phyloP scores from a whole-genome alignment of 2,113 vertebrate genomes.

The Mus spicilegus region DNA sequence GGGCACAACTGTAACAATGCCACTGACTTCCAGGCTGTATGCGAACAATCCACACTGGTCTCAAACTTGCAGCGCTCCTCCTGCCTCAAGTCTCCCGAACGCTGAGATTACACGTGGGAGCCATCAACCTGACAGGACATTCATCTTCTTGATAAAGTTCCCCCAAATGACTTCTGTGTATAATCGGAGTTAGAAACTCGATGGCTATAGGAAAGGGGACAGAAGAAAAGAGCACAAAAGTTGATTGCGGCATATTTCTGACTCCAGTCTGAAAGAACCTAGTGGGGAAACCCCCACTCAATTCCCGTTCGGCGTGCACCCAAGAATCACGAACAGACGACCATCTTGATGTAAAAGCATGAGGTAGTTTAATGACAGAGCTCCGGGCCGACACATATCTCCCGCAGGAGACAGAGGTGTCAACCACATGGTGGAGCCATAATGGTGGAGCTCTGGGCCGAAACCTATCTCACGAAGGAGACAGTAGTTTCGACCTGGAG shows the following conservation, averaged over 20 bases:
- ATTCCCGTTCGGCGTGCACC: too few relatives aligned
- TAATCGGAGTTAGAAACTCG: background rate
- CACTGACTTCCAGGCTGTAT: background rate
- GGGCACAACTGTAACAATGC: background rate
- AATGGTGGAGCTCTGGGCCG: too few relatives aligned
- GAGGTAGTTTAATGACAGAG: too few relatives aligned
- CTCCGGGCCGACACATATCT: too few relatives aligned
- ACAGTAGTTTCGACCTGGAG: too few relatives aligned
- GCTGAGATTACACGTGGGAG: background rate
- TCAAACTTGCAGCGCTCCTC: background rate
- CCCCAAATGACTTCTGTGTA: background rate
- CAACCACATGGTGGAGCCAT: too few relatives aligned
- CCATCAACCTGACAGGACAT: background rate
- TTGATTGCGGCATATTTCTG: constrained; percentile 36
- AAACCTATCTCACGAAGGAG: too few relatives aligned
- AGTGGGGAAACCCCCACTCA: too few relatives aligned
- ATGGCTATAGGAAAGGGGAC: background rate
- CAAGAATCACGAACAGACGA: too few relatives aligned
- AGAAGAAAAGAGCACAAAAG: constrained; percentile 25
- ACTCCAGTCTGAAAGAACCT: background rate
- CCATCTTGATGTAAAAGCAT: too few relatives aligned
- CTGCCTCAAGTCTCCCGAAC: background rate
- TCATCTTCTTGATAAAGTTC: constrained; percentile 35
- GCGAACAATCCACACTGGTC: background rate
- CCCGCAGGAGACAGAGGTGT: too few relatives aligned